These are phyloP conservation scores for Acanthosepion esculentum DNA, from an alignment of 2,888 invertebrate species.

Conservation along the genomic window DNA sequence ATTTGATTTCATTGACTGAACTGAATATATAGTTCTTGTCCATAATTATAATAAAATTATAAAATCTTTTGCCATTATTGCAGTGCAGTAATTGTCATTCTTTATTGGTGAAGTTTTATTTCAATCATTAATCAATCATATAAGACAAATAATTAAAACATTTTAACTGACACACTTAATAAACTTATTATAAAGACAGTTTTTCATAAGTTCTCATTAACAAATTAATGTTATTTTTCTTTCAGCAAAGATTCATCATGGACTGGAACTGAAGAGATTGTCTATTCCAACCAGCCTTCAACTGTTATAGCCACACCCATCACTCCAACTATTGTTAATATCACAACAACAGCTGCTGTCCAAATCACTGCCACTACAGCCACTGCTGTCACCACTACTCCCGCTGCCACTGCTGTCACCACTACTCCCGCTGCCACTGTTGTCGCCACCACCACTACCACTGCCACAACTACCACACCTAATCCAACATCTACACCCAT, in stretches of 20 bases:
- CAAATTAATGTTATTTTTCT: neutral
- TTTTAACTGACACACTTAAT: neutral
- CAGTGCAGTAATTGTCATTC: no score
- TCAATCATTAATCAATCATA: no score
- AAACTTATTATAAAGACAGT: neutral
- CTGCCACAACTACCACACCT: neutral
- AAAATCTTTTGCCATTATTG: no score
- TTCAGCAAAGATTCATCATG: neutral
- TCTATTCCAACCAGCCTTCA: neutral
- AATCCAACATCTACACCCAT: neutral
- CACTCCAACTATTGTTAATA: neutral
- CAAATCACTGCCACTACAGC: neutral
- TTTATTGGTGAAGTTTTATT: no score
- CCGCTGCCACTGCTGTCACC: neutral
- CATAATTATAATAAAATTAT: no score
- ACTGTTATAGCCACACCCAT: neutral
- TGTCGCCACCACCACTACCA: neutral
- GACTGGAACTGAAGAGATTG: neutral
- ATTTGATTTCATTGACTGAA: no score
- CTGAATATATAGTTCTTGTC: no score
- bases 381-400: neutral
- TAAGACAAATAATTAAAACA: no score
- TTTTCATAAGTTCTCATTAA: neutral
- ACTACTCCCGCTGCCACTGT: neutral
- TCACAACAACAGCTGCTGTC: conserved; percentile 8